Conservation (phyloP, 2,888 invertebrate genomes). For the Galeruca laticollis region DNA sequence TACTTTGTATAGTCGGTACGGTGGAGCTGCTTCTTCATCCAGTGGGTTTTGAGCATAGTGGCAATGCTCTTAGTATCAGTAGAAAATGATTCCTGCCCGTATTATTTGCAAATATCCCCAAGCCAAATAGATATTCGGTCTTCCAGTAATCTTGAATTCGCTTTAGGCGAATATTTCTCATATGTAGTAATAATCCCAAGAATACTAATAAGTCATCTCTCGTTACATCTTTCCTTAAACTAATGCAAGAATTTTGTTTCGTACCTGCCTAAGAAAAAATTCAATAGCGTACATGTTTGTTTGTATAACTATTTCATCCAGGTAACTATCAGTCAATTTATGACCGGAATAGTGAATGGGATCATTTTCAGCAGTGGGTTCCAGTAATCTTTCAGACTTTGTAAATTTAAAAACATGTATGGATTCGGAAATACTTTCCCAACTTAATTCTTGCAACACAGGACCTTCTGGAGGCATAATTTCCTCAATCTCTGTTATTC, state of each 20-base stretch:
- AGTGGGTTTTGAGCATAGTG: slow-evolving; percentile 11
- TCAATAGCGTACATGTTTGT: slow-evolving; percentile 27
- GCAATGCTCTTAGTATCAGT: not conserved
- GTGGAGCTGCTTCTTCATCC: not conserved
- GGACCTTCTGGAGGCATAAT: slow-evolving; percentile 32
- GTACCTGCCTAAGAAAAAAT: slow-evolving; percentile 27
- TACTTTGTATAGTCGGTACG: slow-evolving; percentile 28
- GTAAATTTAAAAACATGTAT: slow-evolving; percentile 2
- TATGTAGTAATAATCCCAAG: slow-evolving; percentile 20
- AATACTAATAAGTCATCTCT: slow-evolving; percentile 22
- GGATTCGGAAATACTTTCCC: slow-evolving; percentile 24
- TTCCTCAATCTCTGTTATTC: slow-evolving; percentile 32
- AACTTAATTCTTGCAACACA: not conserved
- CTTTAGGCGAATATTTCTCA: slow-evolving; percentile 18
- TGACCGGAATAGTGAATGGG: slow-evolving; percentile 23
- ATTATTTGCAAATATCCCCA: slow-evolving; percentile 6
- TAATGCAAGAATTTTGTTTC: too few relatives aligned
- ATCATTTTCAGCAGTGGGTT: slow-evolving; percentile 15
- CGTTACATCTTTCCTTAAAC: slow-evolving; percentile 10
- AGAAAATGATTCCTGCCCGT: slow-evolving; percentile 20
- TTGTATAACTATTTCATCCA: slow-evolving; percentile 27
- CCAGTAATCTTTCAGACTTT: slow-evolving; percentile 17
- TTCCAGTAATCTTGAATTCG: slow-evolving; percentile 17
- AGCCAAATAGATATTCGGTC: not conserved
- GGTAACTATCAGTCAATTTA: slow-evolving; percentile 20